Evolutionary conservation across 2,888 invertebrate genomes (phyloP), one percentile per base, ranked within the genome.

Genomic region (Syritta pipiens): DNA sequence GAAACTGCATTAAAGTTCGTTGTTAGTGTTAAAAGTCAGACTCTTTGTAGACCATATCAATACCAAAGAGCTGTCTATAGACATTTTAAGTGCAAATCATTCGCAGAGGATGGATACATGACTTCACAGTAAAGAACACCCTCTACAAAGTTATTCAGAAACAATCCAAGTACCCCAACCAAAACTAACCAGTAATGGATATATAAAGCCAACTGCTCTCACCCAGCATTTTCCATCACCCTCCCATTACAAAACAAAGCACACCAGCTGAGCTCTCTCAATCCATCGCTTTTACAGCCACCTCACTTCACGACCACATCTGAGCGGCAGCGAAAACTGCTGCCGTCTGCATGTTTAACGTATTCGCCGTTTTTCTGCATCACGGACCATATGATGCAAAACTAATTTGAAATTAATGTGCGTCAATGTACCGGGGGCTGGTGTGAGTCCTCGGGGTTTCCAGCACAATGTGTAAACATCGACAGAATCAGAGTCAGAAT

Each of bases 361-460:
- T 83, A 83, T 82, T 83, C 84, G 84, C 84, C 87, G 86, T 86
- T 88, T 87, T 88, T 89, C 88, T 87, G 88, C 89, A 87, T 88
- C 88, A 87, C 87, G 85, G 86, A 87, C 86, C 88, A 88, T 87
- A 88, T 88, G 89, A 88, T 89, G 89, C 88, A 88, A 88, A 88
- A 88, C 88, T 88, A 88, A 88, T 89, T 89, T 86, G 87, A 88
- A 89, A 87, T 89, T 89, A 89, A 88, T 88, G 88, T 86, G 87
- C 85, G 86, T 86, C 82, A 82, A 76, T 76, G 35, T 60, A 37
- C 63, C 55, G 10, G 22, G 37, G 51, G 65, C 37, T 59, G 63
- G 32, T 69, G 28, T 20, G 30, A 60, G 51, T 49, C 60, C 63
- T 60, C 26, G 35, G 53, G 42, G 19, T 51, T 42, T 62, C 28